Evolutionary conservation across 2,888 invertebrate genomes (phyloP).

Genomic region (Thereva nobilitata): DNA sequence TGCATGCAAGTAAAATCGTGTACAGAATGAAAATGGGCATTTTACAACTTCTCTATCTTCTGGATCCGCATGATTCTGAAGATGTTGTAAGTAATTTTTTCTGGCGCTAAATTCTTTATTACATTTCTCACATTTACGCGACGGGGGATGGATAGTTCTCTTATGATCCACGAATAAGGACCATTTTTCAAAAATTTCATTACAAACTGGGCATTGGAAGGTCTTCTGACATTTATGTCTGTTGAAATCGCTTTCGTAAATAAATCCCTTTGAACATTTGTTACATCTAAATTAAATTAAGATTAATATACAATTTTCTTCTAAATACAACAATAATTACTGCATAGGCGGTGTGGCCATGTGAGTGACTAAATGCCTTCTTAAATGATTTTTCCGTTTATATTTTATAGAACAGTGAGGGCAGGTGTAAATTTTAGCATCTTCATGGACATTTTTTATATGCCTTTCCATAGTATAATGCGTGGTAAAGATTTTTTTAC

Average conservation of each 20-base stretch:
- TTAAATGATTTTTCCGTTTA: constrained; percentile 63
- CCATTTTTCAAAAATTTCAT: constrained; percentile 60
- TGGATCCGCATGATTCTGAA: constrained; percentile 47
- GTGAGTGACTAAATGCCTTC: constrained; percentile 62
- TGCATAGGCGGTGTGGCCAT: constrained; percentile 46
- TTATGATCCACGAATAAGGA: constrained; percentile 59
- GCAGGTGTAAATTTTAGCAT: constrained; percentile 59
- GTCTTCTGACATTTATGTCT: constrained; percentile 61
- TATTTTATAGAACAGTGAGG: constrained; percentile 61
- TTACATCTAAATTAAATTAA: constrained; percentile 59
- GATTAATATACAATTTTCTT: neutral
- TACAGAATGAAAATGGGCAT: constrained; percentile 56
- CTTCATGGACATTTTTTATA: constrained; percentile 60
- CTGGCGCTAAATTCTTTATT: constrained; percentile 45
- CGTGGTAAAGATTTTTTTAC: constrained; percentile 61
- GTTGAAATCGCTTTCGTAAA: constrained; percentile 58
- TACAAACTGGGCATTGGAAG: constrained; percentile 61
- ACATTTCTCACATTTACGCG: constrained; percentile 49
- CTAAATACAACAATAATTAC: constrained; percentile 47
- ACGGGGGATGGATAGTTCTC: constrained; percentile 42
- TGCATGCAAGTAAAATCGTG: constrained; percentile 60
- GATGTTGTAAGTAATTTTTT: constrained; percentile 45
- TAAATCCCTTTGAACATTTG: constrained; percentile 61
- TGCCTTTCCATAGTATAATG: constrained; percentile 65
- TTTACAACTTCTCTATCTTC: constrained; percentile 44